Evolutionary conservation across 1,140 invertebrate species (phyloP), one percentile per base, ranked within the genome.

Genomic region (Anoplolepis gracilipes): DNA sequence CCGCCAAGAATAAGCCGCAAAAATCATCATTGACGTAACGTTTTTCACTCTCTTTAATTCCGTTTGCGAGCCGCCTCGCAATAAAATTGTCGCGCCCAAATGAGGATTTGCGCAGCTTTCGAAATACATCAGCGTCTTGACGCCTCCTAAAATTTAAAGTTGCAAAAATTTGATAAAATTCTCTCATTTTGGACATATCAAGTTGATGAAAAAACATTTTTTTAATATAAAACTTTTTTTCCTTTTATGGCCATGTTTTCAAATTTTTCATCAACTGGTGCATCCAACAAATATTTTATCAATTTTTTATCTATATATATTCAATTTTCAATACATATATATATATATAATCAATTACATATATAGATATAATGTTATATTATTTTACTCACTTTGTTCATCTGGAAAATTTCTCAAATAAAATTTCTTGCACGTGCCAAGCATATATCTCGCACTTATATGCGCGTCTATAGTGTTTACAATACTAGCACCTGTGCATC

Each of bases 111-210:
- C 96, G 92, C 98, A 98, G 1, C 98, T 98, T 94, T 99, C 99
- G 89, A 99, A 97, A 87, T 98, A 98, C 98, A 99, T 98, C 1
- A 99, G 93, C 0, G 98, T 98, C 96, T 99, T 99, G 2, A 94
- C 93, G 57, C 96, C 92, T 94, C 96, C 96, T 96, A 19, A 93
- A 94, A 92, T 76, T 25, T 11, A 67, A 84, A 62, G 33, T 42
- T 42, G 5, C 13, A 65, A 13, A 65, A 46, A n/a, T n/a, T 53
- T 13, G 33, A 25, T 25, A 28, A 33, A 28, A 13, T 6, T 16
- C 16, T 49, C 16, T 49, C 46, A 3, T 49, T 49, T 16, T 49
- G 5, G 46, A 49, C 1, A 0, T 49, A 49, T 49, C 46, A 16
- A 49, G 16, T 49, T 19, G 16, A 49, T 49, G 16, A 49, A 49